These are phyloP conservation scores for Scartelaos histophorus DNA, from an alignment of 2,113 vertebrate species.

Conservation along the genomic window DNA sequence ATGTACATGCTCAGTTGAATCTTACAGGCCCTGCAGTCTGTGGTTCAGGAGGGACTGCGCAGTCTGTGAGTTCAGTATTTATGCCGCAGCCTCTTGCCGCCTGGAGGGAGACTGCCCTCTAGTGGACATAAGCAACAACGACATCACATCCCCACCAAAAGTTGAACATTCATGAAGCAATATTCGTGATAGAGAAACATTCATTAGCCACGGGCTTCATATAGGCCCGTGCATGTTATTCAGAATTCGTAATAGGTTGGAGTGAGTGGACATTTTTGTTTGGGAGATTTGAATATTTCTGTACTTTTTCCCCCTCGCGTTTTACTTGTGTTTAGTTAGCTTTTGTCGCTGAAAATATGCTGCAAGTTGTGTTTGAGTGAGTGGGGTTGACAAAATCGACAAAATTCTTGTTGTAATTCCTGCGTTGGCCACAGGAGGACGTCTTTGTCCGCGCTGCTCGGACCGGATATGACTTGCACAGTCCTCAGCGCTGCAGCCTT, in stretches of 20 bases:
- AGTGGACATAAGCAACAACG: conserved; percentile 15
- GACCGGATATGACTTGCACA: conserved; percentile 57
- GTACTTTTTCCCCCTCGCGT: not conserved
- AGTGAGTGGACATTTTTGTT: not conserved
- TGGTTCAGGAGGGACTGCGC: no score
- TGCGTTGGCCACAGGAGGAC: conserved; percentile 25
- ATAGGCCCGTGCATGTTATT: not conserved
- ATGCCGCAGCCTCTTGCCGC: not conserved
- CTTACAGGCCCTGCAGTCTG: conserved; percentile 16
- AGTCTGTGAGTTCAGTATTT: no score
- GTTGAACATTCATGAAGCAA: not conserved
- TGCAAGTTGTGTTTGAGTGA: not conserved
- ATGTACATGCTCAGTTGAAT: conserved; percentile 32
- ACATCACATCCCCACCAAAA: not conserved
- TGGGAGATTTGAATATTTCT: not conserved
- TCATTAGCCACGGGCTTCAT: no score
- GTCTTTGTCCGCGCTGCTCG: not conserved
- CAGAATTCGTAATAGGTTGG: no score
- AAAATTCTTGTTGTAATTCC: not conserved
- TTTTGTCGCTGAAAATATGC: not conserved
- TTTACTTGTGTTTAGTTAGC: not conserved
- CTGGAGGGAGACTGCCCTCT: conserved; percentile 39
- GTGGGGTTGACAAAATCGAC: not conserved
- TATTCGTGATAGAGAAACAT: not conserved
- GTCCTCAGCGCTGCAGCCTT: conserved; percentile 30